These are phyloP conservation scores for Styela plicata DNA, from an alignment of 23 tunicate species.

Conservation along the genomic window DNA sequence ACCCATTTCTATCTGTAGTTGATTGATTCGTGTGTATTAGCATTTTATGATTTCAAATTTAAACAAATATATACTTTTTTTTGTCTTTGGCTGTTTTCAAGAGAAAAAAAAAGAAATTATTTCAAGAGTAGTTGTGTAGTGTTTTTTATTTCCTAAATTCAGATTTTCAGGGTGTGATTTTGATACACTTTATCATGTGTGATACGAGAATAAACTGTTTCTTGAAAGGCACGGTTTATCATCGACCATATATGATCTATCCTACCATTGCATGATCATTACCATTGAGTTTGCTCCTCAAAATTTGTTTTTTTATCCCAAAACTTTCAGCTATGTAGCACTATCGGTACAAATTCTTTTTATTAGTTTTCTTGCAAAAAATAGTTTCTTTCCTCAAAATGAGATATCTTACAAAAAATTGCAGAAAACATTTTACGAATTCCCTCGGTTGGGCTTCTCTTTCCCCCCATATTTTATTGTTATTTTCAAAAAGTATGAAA, in stretches of 20 bases:
- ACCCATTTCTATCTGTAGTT: neutral
- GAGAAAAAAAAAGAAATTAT: too few species aligned
- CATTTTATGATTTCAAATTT: neutral
- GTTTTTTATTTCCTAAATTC: too few species aligned
- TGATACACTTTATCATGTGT: too few species aligned
- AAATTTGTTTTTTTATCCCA: neutral
- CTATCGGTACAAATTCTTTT: neutral
- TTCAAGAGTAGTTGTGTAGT: neutral
- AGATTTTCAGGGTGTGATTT: too few species aligned
- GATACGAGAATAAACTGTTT: too few species aligned
- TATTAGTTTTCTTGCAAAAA: too few species aligned
- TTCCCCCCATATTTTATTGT: neutral
- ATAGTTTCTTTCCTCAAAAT: too few species aligned
- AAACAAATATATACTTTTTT: neutral
- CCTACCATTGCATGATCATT: too few species aligned
- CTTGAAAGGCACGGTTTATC: too few species aligned
- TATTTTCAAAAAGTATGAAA: neutral
- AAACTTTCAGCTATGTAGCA: neutral
- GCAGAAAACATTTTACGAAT: neutral
- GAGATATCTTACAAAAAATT: too few species aligned
- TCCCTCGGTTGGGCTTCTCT: neutral
- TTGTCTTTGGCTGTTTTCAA: neutral
- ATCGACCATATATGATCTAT: too few species aligned
- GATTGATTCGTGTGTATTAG: neutral
- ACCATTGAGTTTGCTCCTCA: too few species aligned